A percentile compares a stretch with the other conserved stretches of the same genome.
phyloP scores from a whole-genome alignment of 2,888 invertebrate genomes.

The Acrobasis repandana region DNA sequence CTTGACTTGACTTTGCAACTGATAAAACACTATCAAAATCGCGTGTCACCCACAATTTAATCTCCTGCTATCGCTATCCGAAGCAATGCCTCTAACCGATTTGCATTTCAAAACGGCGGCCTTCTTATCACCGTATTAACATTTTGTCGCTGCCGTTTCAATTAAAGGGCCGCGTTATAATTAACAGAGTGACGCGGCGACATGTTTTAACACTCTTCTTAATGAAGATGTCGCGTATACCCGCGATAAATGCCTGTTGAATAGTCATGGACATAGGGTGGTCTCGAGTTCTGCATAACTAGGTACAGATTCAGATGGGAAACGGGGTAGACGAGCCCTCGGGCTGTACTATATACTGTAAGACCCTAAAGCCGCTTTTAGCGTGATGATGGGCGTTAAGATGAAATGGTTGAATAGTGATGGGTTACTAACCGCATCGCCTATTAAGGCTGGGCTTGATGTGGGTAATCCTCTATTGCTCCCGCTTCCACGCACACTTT shows the following conservation, averaged over 20 bases:
- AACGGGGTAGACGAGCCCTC: no score
- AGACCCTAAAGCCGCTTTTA: no score
- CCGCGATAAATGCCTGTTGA: conserved; percentile 48
- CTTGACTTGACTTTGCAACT: conserved; percentile 30
- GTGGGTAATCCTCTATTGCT: no score
- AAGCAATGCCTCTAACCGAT: conserved; percentile 61
- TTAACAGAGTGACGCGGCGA: conserved; percentile 76
- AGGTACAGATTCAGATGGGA: no score
- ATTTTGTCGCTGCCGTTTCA: conserved; percentile 78
- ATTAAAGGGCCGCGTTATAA: conserved; percentile 76
- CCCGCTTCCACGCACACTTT: no score
- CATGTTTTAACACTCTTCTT: conserved; percentile 79
- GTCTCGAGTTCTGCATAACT: conserved; percentile 33
- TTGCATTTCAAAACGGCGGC: conserved; percentile 36
- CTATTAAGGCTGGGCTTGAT: no score
- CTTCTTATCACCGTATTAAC: conserved; percentile 71
- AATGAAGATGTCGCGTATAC: conserved; percentile 75
- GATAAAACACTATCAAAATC: conserved; percentile 46
- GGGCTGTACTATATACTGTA: no score
- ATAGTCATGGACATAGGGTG: conserved; percentile 52
- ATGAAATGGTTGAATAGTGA: no score
- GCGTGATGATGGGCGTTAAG: no score
- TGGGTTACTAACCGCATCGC: no score
- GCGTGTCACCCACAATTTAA: conserved; percentile 69
- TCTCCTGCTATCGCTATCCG: conserved; percentile 59